These are phyloP conservation scores for Calonectris borealis DNA, from an alignment of 2,113 vertebrate genomes.

Conservation along the genomic window DNA sequence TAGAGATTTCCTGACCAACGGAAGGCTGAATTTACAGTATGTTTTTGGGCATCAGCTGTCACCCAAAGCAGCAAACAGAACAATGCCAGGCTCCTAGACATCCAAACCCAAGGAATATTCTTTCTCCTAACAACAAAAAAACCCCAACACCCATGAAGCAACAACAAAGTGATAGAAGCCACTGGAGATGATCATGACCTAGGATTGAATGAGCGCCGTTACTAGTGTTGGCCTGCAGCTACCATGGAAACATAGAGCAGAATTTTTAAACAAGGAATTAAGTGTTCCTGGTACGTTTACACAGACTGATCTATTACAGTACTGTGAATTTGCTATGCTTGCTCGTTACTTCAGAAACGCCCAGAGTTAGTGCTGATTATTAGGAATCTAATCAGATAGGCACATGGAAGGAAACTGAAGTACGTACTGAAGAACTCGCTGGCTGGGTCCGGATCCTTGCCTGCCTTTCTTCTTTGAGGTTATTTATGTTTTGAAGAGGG, in stretches of 20 bases:
- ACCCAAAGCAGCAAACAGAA: neutral
- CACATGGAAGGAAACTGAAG: neutral
- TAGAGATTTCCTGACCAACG: neutral
- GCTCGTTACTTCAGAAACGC: neutral
- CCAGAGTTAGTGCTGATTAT: too few species aligned
- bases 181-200: neutral
- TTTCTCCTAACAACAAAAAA: neutral
- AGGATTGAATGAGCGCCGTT: neutral
- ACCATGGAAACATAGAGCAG: neutral
- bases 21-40: neutral
- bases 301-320: accelerated
- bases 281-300: neutral
- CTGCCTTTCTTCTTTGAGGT: constrained; percentile 79
- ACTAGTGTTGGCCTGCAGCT: accelerated
- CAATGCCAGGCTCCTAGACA: neutral
- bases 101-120: neutral
- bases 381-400: accelerated
- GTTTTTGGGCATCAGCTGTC: neutral
- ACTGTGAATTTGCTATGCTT: too few species aligned
- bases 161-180: neutral
- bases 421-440: neutral
- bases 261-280: neutral
- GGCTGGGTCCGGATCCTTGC: constrained; percentile 41
- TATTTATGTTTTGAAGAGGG: constrained; percentile 78
- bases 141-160: neutral